Evolutionary conservation across 1,140 invertebrate genomes (phyloP).

Genomic region (Gerris buenoi): DNA sequence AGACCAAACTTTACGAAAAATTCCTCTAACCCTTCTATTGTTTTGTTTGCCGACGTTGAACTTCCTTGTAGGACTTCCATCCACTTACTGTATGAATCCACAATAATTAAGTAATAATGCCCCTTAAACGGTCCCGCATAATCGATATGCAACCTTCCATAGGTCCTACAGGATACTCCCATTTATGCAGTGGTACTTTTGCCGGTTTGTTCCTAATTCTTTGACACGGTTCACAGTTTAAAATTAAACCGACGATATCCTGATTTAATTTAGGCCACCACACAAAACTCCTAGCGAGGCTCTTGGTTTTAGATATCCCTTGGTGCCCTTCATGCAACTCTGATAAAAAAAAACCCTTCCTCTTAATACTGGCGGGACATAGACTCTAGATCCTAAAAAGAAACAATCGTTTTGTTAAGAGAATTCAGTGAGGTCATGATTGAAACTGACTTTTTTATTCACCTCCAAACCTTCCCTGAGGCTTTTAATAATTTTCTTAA

Average conservation of each 20-base stretch:
- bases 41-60: no score
- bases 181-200: neutral
- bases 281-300: neutral
- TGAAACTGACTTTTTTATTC: neutral
- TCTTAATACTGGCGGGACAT: neutral
- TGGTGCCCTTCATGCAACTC: neutral
- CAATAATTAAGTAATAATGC: slow-evolving; percentile 4
- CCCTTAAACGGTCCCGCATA: neutral
- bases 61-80: no score
- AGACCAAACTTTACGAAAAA: no score
- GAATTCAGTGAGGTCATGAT: neutral
- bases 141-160: slow-evolving; percentile 5
- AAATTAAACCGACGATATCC: neutral
- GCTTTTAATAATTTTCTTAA: neutral
- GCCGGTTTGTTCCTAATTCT: neutral
- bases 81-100: slow-evolving; percentile 7
- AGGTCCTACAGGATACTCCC: slow-evolving; percentile 3
- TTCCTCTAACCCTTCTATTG: no score
- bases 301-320: neutral
- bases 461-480: neutral
- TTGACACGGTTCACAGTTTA: neutral
- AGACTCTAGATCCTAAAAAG: neutral
- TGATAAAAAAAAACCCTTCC: neutral
- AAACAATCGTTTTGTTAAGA: neutral
- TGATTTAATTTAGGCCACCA: neutral